These are phyloP conservation scores for Aphidius gifuensis DNA, from an alignment of 1,140 invertebrate species.

Conservation along the genomic window DNA sequence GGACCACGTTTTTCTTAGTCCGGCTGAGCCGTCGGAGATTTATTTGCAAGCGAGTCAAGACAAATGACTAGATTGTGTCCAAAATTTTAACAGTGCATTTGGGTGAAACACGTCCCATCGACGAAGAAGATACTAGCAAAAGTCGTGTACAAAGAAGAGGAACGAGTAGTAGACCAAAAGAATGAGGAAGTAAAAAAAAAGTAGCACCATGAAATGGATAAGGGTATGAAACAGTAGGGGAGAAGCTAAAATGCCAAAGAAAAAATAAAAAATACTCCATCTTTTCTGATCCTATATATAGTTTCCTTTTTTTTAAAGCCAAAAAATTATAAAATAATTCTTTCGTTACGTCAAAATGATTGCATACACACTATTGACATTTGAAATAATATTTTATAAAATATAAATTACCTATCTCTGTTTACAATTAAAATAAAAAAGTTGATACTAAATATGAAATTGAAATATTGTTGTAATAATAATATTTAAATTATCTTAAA, in stretches of 20 bases:
- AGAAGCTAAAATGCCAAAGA: constrained; percentile 16
- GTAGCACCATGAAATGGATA: constrained; percentile 9
- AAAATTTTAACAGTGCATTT: constrained; percentile 60
- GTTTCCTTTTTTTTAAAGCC: background rate
- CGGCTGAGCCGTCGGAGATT: constrained; percentile 55
- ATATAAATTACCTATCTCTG: too few species aligned
- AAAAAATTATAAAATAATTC: too few species aligned
- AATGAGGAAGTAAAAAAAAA: constrained; percentile 8
- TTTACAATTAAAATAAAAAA: too few species aligned
- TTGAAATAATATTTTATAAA: too few species aligned
- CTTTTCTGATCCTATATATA: constrained; percentile 36
- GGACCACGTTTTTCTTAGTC: constrained; percentile 52
- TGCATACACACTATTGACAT: too few species aligned
- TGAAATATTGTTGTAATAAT: too few species aligned
- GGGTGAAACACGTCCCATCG: constrained; percentile 44
- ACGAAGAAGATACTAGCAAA: constrained; percentile 36
- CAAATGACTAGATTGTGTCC: constrained; percentile 58
- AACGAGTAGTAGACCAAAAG: constrained; percentile 23
- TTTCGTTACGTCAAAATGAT: too few species aligned
- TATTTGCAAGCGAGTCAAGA: constrained; percentile 54
- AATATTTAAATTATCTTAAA: too few species aligned
- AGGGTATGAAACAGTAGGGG: constrained; percentile 23
- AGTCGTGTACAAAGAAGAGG: constrained; percentile 29
- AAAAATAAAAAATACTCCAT: constrained; percentile 50
- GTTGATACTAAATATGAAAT: too few species aligned